A percentile compares a stretch with the other conserved stretches of the same genome.
Evolutionary conservation across 1,140 invertebrate species (phyloP).

Genomic region (Chymomyza costata): DNA sequence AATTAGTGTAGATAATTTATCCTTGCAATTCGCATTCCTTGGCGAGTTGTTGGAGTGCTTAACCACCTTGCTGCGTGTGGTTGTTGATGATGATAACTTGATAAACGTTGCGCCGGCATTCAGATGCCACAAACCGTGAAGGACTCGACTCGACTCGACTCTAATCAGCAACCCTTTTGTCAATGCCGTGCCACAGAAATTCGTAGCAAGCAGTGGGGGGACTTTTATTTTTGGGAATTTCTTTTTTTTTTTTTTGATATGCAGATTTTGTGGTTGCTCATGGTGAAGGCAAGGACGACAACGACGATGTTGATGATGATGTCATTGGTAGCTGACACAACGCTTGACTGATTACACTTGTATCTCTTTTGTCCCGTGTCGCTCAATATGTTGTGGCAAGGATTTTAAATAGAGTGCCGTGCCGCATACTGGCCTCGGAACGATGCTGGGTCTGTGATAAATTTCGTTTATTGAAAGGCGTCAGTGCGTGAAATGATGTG

Average conservation of each 20-base stretch:
- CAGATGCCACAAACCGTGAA: constrained; percentile 42
- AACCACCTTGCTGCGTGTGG: constrained; percentile 13
- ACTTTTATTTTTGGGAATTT: constrained; percentile 10
- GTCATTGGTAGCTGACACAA: constrained; percentile 66
- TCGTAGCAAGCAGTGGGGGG: constrained; percentile 35
- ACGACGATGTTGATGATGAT: constrained; percentile 41
- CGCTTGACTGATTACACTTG: constrained; percentile 75
- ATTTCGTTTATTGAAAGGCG: constrained; percentile 75
- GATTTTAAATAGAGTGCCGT: constrained; percentile 57
- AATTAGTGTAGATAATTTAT: constrained; percentile 64
- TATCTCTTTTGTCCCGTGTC: constrained; percentile 49
- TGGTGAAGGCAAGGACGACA: constrained; percentile 6
- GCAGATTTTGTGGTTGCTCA: constrained; percentile 44
- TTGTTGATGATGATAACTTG: constrained; percentile 43
- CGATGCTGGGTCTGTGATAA: constrained; percentile 61
- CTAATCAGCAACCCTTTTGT: constrained; percentile 69
- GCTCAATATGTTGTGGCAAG: constrained; percentile 45
- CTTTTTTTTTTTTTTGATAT: constrained; percentile 65
- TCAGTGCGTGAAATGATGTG: constrained; percentile 76
- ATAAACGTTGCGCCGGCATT: constrained; percentile 46
- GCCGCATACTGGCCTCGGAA: not conserved
- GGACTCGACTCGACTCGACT: constrained; percentile 59
- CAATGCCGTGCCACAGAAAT: constrained; percentile 3
- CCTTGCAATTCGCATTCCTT: constrained; percentile 30
- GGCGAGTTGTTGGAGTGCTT: constrained; percentile 4